Evolutionary conservation across 2,888 invertebrate genomes (phyloP).

Genomic region (Eupithecia vulgata): DNA sequence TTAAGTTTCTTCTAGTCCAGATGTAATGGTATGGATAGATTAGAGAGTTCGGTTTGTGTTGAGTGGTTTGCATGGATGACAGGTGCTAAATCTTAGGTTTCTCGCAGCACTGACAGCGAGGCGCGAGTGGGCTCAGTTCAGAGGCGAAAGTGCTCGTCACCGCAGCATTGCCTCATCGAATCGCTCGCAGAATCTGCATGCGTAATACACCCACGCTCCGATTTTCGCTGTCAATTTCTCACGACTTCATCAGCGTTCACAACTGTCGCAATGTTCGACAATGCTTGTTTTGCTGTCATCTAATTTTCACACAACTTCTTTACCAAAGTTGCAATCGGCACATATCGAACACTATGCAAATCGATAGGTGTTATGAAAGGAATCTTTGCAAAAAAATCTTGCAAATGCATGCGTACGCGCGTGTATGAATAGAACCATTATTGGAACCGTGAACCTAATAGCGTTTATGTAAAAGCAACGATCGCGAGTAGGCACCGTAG

Average conservation of each 20-base stretch:
- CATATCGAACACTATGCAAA: conserved; percentile 65
- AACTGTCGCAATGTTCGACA: conserved; percentile 63
- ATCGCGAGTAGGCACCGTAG: conserved; percentile 35
- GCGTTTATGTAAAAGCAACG: conserved; percentile 48
- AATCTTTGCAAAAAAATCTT: conserved; percentile 47
- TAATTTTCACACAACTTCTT: conserved; percentile 70
- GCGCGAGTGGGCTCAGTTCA: conserved; percentile 54
- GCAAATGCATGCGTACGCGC: conserved; percentile 44
- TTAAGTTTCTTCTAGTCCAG: conserved; percentile 40
- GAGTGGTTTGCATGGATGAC: conserved; percentile 1
- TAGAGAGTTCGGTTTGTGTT: conserved; percentile 13
- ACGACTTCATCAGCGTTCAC: conserved; percentile 65
- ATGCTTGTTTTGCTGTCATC: conserved; percentile 63
- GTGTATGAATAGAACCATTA: conserved; percentile 51
- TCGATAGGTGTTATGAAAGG: conserved; percentile 56
- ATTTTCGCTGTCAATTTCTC: conserved; percentile 74
- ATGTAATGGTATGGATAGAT: conserved; percentile 1
- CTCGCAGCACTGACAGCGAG: conserved; percentile 18
- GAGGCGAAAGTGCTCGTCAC: conserved; percentile 74
- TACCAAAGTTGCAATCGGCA: conserved; percentile 54
- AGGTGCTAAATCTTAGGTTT: neutral
- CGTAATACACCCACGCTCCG: conserved; percentile 79
- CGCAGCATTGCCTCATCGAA: conserved; percentile 71
- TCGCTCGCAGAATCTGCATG: conserved; percentile 64
- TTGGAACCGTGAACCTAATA: conserved; percentile 47